Evolutionary conservation across 2,113 vertebrate species (phyloP), one percentile per base, ranked within the genome.

Genomic region (Alces alces): DNA sequence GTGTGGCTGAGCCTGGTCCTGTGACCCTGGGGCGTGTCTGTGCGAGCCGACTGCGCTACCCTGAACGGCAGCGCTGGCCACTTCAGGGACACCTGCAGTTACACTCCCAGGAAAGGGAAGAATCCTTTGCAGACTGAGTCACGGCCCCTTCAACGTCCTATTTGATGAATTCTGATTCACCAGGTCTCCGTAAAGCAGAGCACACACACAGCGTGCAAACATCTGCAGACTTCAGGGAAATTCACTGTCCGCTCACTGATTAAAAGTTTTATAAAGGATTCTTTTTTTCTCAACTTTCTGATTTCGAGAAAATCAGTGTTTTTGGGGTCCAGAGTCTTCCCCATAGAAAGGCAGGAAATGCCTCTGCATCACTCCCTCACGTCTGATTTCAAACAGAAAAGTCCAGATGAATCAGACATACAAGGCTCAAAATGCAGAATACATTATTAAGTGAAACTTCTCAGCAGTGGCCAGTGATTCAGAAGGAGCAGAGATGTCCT

Each of bases 391-490:
- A 39, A 23, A 36, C 57, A 58, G 70, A 82, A 36, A 70, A 33
- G 64, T 39, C 39, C 8, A 16, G 30, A 43, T 12, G 52, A 47
- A 11, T 78, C 58, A 27, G 27, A 57, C 9, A 16, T 7, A 33
- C 1, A 2, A 12, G 9, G 45, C 12, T 52, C 30, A 27, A 36
- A 45, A 61, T 9, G 13, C 23, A 82, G 66, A 47, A 23, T 13
- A 30, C 21, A 2, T 9, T 15, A 43, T 10, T 13, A 60, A 82
- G 79, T 25, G 39, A 57, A 30, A 64, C 10, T 30, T 30, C 50
- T 6, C 27, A 13, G 54, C 33, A n/a, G 4, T 5, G 8, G 30
- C n/a, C n/a, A 36, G 78, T 27, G 16, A 1, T 0, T 19, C 23
- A 17, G 84, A 50, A 4, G 25, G 39, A 28, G 21, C 47, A 19